These are phyloP conservation scores for Apis laboriosa DNA, from an alignment of 1,140 invertebrate genomes.

Conservation along the genomic window DNA sequence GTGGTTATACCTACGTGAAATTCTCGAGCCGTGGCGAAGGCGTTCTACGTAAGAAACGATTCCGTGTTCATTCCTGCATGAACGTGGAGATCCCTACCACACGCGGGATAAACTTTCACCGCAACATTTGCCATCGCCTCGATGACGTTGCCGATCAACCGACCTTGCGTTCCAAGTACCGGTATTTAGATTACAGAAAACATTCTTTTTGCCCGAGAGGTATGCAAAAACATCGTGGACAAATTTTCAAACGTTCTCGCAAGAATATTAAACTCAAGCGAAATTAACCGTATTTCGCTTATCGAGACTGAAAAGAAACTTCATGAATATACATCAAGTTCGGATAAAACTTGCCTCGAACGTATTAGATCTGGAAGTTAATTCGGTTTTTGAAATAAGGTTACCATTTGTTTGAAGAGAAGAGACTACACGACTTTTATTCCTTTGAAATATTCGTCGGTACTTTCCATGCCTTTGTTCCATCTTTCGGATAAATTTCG, in stretches of 20 bases:
- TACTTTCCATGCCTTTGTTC: too few relatives aligned
- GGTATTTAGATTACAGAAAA: constrained; percentile 58
- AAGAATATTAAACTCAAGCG: neutral
- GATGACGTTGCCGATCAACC: constrained; percentile 59
- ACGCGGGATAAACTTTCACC: constrained; percentile 64
- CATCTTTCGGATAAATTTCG: too few relatives aligned
- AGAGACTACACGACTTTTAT: too few relatives aligned
- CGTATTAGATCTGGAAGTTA: too few relatives aligned
- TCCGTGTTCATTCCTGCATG: constrained; percentile 44
- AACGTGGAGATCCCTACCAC: constrained; percentile 48
- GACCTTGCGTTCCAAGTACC: constrained; percentile 66
- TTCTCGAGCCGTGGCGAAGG: constrained; percentile 26
- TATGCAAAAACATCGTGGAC: neutral
- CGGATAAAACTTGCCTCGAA: too few relatives aligned
- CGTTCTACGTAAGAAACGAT: constrained; percentile 54
- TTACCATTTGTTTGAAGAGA: too few relatives aligned
- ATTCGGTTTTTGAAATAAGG: too few relatives aligned
- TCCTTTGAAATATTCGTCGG: too few relatives aligned
- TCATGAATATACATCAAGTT: too few relatives aligned
- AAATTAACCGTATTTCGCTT: too few relatives aligned
- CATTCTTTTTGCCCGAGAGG: neutral
- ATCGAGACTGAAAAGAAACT: too few relatives aligned
- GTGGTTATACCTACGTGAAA: constrained; percentile 21
- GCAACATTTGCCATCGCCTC: constrained; percentile 55
- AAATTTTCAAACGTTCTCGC: neutral